phyloP scores from a whole-genome alignment of 2,888 invertebrate species.

The Tolmerus cingulatus region DNA sequence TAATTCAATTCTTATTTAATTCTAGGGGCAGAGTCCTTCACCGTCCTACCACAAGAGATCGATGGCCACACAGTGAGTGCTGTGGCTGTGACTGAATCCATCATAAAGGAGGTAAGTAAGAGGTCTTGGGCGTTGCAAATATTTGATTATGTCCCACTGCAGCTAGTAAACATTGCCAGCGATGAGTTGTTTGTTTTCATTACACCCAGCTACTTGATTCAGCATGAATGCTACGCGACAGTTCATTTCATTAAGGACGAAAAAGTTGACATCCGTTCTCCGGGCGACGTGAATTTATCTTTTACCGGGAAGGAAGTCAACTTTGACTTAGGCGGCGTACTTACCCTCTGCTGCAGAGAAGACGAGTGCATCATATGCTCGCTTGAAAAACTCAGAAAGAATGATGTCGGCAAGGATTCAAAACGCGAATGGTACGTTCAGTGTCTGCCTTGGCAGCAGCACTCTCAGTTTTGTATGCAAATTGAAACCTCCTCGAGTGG shows the following conservation, averaged over 20 bases:
- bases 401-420: not conserved
- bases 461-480: constrained; percentile 25
- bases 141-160: not conserved
- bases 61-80: not conserved
- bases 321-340: constrained; percentile 4
- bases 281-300: constrained; percentile 18
- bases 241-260: constrained; percentile 35
- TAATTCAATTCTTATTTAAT: not conserved
- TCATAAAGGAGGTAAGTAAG: constrained; percentile 1
- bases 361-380: constrained; percentile 23
- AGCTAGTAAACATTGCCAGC: not conserved
- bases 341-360: constrained; percentile 20
- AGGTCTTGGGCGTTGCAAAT: not conserved
- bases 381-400: not conserved
- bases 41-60: not conserved
- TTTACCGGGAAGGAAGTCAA: not conserved
- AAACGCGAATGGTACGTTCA: not conserved
- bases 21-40: constrained; percentile 2
- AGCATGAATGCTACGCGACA: constrained; percentile 45
- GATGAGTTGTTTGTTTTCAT: constrained; percentile 21
- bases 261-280: constrained; percentile 34
- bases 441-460: not conserved
- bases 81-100: not conserved
- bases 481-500: constrained; percentile 34
- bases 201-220: not conserved